Evolutionary conservation across 2,113 vertebrate genomes (phyloP).

Genomic region (Callaeas wilsoni): DNA sequence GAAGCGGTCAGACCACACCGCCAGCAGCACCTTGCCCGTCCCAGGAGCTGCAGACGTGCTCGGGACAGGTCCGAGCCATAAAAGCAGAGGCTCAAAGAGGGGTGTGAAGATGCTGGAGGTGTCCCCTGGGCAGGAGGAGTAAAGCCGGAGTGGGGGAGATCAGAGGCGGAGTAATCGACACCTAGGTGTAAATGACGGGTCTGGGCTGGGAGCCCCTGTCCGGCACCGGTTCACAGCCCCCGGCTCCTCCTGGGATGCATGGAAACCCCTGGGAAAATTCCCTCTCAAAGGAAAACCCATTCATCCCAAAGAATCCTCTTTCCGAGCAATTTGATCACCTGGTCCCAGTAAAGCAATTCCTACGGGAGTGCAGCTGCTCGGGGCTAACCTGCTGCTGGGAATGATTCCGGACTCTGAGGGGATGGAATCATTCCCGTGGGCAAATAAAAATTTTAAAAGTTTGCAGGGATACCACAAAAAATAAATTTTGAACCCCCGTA

Average conservation of each 20-base stretch:
- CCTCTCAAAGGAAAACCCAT: neutral
- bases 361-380: neutral
- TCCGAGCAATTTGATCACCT: neutral
- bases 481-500: fast-evolving
- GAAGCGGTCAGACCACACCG: fast-evolving
- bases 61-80: neutral
- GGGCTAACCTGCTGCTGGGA: neutral
- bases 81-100: neutral
- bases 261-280: neutral
- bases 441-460: neutral
- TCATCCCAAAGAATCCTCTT: neutral
- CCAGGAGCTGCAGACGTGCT: neutral
- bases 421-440: fast-evolving
- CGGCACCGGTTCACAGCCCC: constrained; percentile 1
- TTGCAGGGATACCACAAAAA: neutral
- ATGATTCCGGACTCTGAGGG: fast-evolving
- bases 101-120: neutral
- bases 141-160: neutral
- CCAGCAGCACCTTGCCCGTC: neutral
- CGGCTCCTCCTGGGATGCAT: neutral
- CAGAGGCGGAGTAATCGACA: constrained; percentile 27
- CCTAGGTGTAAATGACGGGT: neutral
- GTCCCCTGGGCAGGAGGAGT: neutral
- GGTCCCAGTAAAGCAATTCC: constrained; percentile 8
- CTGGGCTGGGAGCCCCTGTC: neutral